phyloP scores from a whole-genome alignment of 2,888 invertebrate genomes.

The Trachelus troglodyta region DNA sequence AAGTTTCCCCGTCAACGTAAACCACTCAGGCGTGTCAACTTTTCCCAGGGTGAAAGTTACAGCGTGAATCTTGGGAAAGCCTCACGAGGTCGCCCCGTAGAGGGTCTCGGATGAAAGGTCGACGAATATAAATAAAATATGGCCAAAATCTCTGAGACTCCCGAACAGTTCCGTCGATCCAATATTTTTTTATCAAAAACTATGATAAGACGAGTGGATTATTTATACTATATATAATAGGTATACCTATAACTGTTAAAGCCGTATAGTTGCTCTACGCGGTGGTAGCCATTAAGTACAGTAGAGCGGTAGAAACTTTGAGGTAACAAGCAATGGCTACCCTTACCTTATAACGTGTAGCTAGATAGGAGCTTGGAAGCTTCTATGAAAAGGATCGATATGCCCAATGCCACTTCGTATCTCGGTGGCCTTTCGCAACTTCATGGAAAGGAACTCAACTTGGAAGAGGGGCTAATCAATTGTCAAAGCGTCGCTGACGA shows the following conservation, averaged over 20 bases:
- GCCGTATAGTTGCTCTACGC: background rate
- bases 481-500: background rate
- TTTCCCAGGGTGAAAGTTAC: slow-evolving; percentile 8
- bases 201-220: too few relatives aligned
- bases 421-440: background rate
- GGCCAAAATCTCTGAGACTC: background rate
- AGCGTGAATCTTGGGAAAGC: slow-evolving; percentile 8
- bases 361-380: background rate
- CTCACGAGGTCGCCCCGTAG: background rate
- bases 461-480: background rate
- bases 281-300: background rate
- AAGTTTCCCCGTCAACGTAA: slow-evolving; percentile 11
- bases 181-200: background rate
- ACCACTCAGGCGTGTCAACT: slow-evolving; percentile 21
- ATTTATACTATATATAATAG: too few relatives aligned
- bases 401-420: background rate
- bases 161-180: background rate
- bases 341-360: background rate
- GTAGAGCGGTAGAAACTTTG: background rate
- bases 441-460: background rate
- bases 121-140: background rate
- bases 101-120: background rate
- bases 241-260: too few relatives aligned
- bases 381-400: background rate
- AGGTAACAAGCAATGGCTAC: background rate